Conservation (phyloP, 1,140 invertebrate species). For the Carcinoscorpius rotundicauda region DNA sequence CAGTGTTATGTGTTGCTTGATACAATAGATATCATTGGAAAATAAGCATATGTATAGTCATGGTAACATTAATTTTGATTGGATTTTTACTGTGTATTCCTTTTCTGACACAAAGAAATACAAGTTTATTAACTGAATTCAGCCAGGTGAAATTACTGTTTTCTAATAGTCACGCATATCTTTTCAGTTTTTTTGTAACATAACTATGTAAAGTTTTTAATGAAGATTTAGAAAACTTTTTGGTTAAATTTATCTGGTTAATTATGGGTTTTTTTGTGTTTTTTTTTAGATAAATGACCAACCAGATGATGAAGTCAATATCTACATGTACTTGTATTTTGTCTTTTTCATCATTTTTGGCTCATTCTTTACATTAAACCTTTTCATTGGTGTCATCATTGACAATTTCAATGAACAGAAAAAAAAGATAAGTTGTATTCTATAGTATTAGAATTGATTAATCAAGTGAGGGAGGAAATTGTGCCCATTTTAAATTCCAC, state of each 20-base stretch:
- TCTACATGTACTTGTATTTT: conserved; percentile 97
- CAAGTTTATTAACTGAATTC: no score
- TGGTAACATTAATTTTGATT: no score
- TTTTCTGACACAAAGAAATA: no score
- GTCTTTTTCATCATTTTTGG: conserved; percentile 96
- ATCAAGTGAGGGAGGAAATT: no score
- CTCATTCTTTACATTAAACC: conserved; percentile 93
- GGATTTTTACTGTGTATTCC: no score
- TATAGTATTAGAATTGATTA: no score
- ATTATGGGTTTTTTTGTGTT: background rate
- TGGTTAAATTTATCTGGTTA: conserved; percentile 5
- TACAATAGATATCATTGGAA: no score
- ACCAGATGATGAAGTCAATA: conserved; percentile 84
- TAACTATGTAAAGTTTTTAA: background rate
- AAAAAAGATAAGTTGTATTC: conserved; percentile 54
- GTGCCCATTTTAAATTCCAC: no score
- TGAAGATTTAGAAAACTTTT: conserved; percentile 8
- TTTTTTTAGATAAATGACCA: conserved; percentile 66
- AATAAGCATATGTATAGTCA: no score
- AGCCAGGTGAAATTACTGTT: no score
- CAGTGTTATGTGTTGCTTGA: no score
- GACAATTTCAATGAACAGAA: conserved; percentile 99
- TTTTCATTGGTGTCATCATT: conserved; percentile 97
- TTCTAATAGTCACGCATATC: no score
- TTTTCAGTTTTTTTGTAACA: background rate